Base-by-base conservation (phyloP, 2,888 invertebrate species). In the Callosobruchus maculatus region DNA sequence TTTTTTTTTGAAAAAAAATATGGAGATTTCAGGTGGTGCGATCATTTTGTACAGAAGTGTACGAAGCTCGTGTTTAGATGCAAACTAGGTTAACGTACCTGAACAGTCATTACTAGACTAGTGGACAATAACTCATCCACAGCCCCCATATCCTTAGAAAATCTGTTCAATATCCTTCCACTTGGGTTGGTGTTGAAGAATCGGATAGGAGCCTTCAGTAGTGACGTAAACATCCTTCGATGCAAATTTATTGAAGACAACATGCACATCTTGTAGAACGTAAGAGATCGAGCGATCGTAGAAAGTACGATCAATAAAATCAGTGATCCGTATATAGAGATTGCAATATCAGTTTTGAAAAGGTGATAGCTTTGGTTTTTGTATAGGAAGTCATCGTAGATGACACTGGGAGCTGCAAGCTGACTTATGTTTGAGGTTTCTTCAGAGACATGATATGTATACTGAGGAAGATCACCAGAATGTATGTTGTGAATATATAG, bases 181-280 rank as follows among this genome's bases (percentile, higher is more conserved):
- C 92, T 91, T 2, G 96, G 95, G 85, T 96, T 96, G 0, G 91
- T 92, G 82, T 96, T 94, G 84, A 96, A 97, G 86, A 97, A 97
- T 73, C 89, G 84, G 87, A 93, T 91, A 0, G 89, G 89, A 7
- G 80, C 77, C 75, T 80, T 80, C 68, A 95, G 85, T 67, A 96
- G 89, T 77, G 92, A 90, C 22, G 90, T 87, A 85, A 96, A 95
- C 94, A 96, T 95, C 20, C 87, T 88, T 80, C 93, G 91, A 86
- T 97, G 96, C 0, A 96, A 88, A 74, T 89, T 90, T 76, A 90
- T 91, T 0, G 95, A 94, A n/a, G 95, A 91, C 30, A 90, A 89
- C 90, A 94, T 93, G 82, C 93, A 93, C 73, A 92, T 90, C 87
- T 91, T 91, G 81, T 92, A 93, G 86, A 94, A 94, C 70, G 93